Base-by-base conservation (phyloP, 2,113 vertebrate genomes). In the Theropithecus gelada region DNA sequence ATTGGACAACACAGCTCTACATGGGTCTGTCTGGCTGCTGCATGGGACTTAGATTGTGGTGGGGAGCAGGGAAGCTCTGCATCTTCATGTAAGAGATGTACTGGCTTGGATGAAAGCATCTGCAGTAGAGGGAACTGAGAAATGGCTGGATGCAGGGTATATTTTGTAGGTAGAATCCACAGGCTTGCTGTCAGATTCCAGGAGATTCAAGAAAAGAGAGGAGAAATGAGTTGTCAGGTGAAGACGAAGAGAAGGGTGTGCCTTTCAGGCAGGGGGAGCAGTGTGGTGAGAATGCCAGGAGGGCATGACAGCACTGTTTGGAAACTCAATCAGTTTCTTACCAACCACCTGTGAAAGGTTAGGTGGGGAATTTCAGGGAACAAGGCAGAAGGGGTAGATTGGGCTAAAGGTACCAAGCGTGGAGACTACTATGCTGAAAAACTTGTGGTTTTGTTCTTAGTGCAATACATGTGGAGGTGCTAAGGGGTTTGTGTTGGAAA, bases 231-330 rank as follows among this genome's bases (percentile, higher is more conserved):
- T 18, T 59, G 40, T 10, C 13, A 14, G 14, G 23, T n/a, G 50
- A 59, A 61, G 80, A 43, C 1, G 6, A 35, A 18, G 10, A 27
- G 32, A 13, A n/a, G 50, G 2, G 6, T 73, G 22, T 48, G 23
- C 2, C 30, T 73, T 40, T 66, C 38, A 55, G 64, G 38, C 48
- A 25, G 11, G 14, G 10, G 6, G 38, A 40, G 30, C 40, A 20
- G 3, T 1, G 1, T 83, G 66, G 30, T 43, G 25, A 27, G 30
- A 11, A 40, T 0, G 11, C 9, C 6, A 30, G 5, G 27, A 48
- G 59, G 11, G 30, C 2, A 2, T 8, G 64, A 23, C 38, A 14
- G n/a, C 30, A 25, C 6, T 43, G 12, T 32, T 57, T 81, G 17
- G 27, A 23, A 43, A 43, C 8, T 35, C 64, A 52, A 3, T 10